These are phyloP conservation scores for Cryptotermes secundus DNA, from an alignment of 1,140 invertebrate species.

Conservation along the genomic window DNA sequence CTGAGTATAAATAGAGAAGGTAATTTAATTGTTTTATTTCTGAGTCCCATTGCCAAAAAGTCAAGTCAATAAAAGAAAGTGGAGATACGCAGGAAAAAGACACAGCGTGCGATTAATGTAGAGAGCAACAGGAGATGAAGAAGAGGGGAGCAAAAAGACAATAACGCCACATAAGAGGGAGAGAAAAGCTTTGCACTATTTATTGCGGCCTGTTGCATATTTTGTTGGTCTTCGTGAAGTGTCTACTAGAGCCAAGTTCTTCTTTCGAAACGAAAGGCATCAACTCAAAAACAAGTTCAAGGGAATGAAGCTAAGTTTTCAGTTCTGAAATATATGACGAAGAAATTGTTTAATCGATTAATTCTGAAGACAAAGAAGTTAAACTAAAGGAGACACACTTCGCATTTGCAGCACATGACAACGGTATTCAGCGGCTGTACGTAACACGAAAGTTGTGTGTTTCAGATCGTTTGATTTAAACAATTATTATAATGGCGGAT, in stretches of 20 bases:
- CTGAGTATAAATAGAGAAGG: slow-evolving; percentile 23
- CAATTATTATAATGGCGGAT: too few species aligned
- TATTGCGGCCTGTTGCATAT: neutral
- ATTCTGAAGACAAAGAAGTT: neutral
- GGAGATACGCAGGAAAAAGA: neutral
- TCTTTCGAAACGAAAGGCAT: neutral
- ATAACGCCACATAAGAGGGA: neutral
- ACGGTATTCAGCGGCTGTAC: too few species aligned
- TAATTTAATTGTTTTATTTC: neutral
- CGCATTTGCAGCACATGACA: too few species aligned
- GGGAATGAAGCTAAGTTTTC: neutral
- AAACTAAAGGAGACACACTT: too few species aligned
- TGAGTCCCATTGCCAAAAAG: neutral
- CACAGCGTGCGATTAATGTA: neutral
- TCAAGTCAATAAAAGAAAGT: neutral
- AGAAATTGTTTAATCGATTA: neutral
- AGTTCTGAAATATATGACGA: neutral
- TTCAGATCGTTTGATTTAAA: too few species aligned
- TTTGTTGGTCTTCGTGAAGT: neutral
- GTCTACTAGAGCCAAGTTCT: neutral
- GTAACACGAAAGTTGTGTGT: too few species aligned
- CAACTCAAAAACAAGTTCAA: neutral
- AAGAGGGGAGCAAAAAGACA: neutral
- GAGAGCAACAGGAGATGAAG: neutral
- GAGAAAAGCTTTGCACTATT: neutral